These are phyloP conservation scores for Therioaphis trifolii DNA, from an alignment of 2,888 invertebrate genomes.

Conservation along the genomic window DNA sequence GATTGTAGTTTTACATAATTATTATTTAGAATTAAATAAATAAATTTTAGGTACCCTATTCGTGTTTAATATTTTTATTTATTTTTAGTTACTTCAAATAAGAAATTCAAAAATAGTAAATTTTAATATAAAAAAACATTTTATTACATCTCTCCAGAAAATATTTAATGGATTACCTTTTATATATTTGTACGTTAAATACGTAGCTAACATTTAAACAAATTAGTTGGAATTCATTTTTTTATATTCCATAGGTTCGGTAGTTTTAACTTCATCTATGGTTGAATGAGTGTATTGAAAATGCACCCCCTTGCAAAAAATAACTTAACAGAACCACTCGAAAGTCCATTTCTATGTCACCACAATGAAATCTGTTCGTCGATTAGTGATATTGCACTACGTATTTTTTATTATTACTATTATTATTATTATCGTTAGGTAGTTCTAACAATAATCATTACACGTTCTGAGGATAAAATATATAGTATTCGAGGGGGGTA, in stretches of 20 bases:
- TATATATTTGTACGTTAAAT: slow-evolving; percentile 15
- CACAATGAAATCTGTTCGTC: slow-evolving; percentile 51
- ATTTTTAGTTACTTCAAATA: too few species aligned
- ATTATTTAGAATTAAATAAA: too few species aligned
- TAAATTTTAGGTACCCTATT: too few species aligned
- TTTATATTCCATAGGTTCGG: slow-evolving; percentile 1
- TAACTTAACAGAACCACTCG: slow-evolving; percentile 57
- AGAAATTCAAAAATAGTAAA: too few species aligned
- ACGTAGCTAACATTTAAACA: background rate
- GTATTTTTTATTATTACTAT: slow-evolving; percentile 47
- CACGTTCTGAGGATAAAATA: slow-evolving; percentile 52
- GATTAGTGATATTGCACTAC: slow-evolving; percentile 55
- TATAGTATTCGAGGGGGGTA: slow-evolving; percentile 53
- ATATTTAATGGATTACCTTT: background rate
- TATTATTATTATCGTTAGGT: slow-evolving; percentile 34
- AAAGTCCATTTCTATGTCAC: slow-evolving; percentile 61
- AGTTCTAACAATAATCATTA: slow-evolving; percentile 57
- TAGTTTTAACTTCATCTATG: slow-evolving; percentile 48
- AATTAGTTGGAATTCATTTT: slow-evolving; percentile 16
- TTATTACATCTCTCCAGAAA: too few species aligned
- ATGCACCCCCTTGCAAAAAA: slow-evolving; percentile 33
- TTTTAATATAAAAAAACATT: too few species aligned
- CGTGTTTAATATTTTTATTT: too few species aligned
- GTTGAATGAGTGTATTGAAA: slow-evolving; percentile 56
- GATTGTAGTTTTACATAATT: too few species aligned